Conservation (phyloP, 1,140 invertebrate genomes). For the Macrosteles quadrilineatus region DNA sequence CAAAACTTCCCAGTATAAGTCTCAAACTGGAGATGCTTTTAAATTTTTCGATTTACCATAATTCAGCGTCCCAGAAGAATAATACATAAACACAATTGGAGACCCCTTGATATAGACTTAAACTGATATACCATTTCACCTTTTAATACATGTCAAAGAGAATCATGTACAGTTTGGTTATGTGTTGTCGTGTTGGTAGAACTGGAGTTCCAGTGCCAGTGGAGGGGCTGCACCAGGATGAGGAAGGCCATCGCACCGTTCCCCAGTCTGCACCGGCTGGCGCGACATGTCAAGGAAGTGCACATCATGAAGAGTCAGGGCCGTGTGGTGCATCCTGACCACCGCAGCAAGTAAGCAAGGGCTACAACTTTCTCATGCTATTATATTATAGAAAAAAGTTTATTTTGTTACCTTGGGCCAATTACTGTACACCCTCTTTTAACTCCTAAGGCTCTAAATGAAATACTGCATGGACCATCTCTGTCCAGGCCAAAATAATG, state of each 20-base stretch:
- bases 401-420: too few relatives aligned
- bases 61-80: too few relatives aligned
- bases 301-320: conserved; percentile 88
- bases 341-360: conserved; percentile 78
- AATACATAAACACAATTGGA: too few relatives aligned
- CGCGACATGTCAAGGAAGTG: conserved; percentile 90
- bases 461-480: too few relatives aligned
- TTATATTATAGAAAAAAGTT: too few relatives aligned
- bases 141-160: neutral
- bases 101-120: neutral
- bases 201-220: conserved; percentile 82
- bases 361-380: too few relatives aligned
- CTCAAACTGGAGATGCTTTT: too few relatives aligned
- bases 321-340: conserved; percentile 63
- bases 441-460: too few relatives aligned
- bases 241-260: conserved; percentile 80
- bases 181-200: conserved; percentile 52
- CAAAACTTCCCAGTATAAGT: too few relatives aligned
- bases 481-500: too few relatives aligned
- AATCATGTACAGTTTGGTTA: neutral
- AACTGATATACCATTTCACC: neutral
- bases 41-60: too few relatives aligned
- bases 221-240: conserved; percentile 82
- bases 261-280: conserved; percentile 80
- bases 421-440: too few relatives aligned